Base-by-base conservation (phyloP, 2,888 invertebrate genomes). In the Pristionchus entomophagus region DNA sequence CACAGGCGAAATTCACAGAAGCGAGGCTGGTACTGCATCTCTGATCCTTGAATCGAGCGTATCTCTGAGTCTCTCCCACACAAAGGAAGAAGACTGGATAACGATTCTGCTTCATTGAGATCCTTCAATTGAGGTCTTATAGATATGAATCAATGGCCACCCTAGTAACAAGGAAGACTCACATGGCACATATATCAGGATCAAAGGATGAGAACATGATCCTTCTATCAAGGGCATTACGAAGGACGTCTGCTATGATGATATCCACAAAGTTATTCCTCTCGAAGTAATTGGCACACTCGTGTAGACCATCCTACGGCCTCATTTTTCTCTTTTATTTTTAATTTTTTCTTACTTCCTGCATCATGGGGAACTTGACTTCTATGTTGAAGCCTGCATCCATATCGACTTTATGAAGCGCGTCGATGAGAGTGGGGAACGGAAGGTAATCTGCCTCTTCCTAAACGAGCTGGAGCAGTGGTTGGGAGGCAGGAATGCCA, bases 321-420 rank as follows among this genome's bases (percentile, higher is more conserved):
- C n/a, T n/a, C n/a, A n/a, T n/a, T n/a, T n/a, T n/a, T n/a, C n/a
- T n/a, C n/a, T n/a, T n/a, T n/a, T n/a, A n/a, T n/a, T n/a, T n/a
- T n/a, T n/a, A n/a, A n/a, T n/a, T n/a, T n/a, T n/a, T n/a, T n/a
- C n/a, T 38, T 26, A 90, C 91, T 88, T 88, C 88, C 87, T 92
- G 92, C 92, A 89, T 96, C 96, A 97, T 97, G 0, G 97, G 97
- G 96, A 97, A 99, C 94, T 99, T 99, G 80, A 99, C 96, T 95
- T 99, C 99, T 86, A 99, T 96, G 94, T 99, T 99, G 94, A 98
- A 98, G 0, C 99, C 99, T 62, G 97, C 96, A 94, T 97, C 96
- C 5, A 95, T 95, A 93, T 97, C 96, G 53, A 99, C 95, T 38
- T 95, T 95, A 90, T 96, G 96, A 35, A 99, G 94, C 17, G 96